These are phyloP conservation scores for Eudyptes chrysolophus DNA, from an alignment of 2,113 vertebrate species.

Conservation along the genomic window DNA sequence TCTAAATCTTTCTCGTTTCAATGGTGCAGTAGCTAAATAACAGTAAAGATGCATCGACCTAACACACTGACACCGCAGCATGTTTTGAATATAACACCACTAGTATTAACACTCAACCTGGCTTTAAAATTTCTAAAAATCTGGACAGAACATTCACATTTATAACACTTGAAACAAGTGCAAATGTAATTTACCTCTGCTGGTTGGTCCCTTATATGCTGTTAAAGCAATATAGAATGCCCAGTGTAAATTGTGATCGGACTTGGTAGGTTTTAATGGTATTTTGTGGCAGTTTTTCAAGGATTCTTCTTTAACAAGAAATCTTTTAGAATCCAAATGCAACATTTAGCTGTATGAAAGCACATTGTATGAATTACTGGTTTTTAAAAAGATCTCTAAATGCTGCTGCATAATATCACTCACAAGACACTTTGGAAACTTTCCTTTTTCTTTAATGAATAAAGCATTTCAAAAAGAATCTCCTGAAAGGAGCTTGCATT, in stretches of 20 bases:
- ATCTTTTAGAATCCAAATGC: background rate
- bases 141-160: background rate
- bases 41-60: background rate
- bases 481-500: background rate
- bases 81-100: background rate
- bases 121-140: background rate
- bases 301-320: background rate
- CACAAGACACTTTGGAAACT: background rate
- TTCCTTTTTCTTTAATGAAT: background rate
- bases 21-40: background rate
- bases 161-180: background rate
- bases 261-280: background rate
- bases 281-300: background rate
- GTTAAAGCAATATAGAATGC: background rate
- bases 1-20: background rate
- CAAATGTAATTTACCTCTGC: background rate
- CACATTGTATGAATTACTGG: background rate
- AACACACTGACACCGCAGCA: accelerated
- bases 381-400: background rate
- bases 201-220: background rate
- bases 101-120: background rate
- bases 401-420: background rate
- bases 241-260: background rate
- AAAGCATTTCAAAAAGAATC: background rate
- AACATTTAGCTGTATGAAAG: background rate